Conservation (phyloP, 2,888 invertebrate species). For the Clanis bilineata region DNA sequence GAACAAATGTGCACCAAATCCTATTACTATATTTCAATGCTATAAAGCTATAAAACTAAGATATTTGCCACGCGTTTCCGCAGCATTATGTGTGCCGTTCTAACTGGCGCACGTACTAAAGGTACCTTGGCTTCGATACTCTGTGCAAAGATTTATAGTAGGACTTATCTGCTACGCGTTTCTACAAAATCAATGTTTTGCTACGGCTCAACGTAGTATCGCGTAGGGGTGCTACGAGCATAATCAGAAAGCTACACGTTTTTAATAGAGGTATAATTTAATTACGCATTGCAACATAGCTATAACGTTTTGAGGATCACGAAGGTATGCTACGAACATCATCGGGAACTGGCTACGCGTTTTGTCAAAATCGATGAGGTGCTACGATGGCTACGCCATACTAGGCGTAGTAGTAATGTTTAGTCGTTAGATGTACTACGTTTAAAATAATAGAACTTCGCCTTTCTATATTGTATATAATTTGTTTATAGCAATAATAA, state of each 20-base stretch:
- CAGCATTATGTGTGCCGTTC: not conserved
- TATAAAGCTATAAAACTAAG: not conserved
- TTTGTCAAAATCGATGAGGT: too few species aligned
- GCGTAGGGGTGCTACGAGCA: not conserved
- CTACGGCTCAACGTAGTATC: not conserved
- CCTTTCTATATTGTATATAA: too few species aligned
- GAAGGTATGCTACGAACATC: too few species aligned
- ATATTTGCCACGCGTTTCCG: not conserved
- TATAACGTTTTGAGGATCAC: too few species aligned
- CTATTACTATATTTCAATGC: not conserved
- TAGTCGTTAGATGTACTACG: too few species aligned
- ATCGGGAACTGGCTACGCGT: too few species aligned
- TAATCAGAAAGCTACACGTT: not conserved
- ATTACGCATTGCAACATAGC: too few species aligned
- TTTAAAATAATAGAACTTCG: too few species aligned
- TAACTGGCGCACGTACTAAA: not conserved
- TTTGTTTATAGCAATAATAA: too few species aligned
- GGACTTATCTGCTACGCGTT: not conserved
- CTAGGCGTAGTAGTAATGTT: too few species aligned
- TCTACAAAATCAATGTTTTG: not conserved
- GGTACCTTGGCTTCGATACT: not conserved
- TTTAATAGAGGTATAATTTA: too few species aligned
- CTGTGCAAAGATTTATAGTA: not conserved
- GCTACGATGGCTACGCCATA: too few species aligned
- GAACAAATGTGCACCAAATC: not conserved